These are phyloP conservation scores for Herpetotheres cachinnans DNA, from an alignment of 2,113 vertebrate genomes.

Conservation along the genomic window DNA sequence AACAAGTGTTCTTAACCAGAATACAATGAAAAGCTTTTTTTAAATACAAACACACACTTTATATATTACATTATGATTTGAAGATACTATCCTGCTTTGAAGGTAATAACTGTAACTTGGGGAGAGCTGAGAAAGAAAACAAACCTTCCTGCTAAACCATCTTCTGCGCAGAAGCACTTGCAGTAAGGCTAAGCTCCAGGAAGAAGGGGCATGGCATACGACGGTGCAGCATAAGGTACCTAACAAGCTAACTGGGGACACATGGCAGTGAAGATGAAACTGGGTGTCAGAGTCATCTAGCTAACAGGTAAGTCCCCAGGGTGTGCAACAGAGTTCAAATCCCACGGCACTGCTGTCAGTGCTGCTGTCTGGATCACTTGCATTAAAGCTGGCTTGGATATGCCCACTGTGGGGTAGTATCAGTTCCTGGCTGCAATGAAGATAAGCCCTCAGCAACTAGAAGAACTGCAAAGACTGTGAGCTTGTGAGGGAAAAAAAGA, in stretches of 20 bases:
- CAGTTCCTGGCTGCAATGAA: neutral
- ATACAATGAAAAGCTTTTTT: neutral
- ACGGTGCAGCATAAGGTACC: neutral
- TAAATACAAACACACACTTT: neutral
- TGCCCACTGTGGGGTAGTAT: neutral
- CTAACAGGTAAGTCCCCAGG: neutral
- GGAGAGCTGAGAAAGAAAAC: neutral
- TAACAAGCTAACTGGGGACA: neutral
- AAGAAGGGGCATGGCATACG: rapidly evolving
- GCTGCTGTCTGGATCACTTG: neutral
- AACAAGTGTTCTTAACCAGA: neutral
- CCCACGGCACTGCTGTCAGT: neutral
- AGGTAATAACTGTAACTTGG: neutral
- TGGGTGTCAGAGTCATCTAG: neutral
- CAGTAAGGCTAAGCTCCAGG: neutral
- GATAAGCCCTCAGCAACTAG: neutral
- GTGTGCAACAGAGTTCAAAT: neutral
- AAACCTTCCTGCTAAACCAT: neutral
- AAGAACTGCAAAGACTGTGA: neutral
- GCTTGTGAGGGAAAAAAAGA: neutral
- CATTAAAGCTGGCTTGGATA: neutral
- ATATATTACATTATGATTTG: neutral
- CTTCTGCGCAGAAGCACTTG: neutral
- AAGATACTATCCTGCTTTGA: neutral
- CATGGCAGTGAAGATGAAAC: neutral